A percentile compares a stretch with the other conserved stretches of the same genome.
Evolutionary conservation across 1,140 invertebrate genomes (phyloP).

Genomic region (Drosophila albomicans): DNA sequence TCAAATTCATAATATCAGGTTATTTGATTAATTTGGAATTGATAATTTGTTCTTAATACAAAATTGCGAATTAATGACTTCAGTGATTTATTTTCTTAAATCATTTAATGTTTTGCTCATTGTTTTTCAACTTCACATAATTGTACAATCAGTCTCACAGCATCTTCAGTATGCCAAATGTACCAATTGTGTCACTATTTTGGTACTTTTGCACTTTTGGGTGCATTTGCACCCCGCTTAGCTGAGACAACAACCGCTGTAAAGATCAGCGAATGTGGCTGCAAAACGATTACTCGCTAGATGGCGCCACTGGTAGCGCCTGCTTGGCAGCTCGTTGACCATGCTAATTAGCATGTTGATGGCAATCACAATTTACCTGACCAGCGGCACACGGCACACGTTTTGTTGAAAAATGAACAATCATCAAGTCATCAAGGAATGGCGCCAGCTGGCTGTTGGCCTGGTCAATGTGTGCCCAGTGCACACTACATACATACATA

Average conservation of each 20-base stretch:
- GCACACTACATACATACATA: too few relatives aligned
- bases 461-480: conserved; percentile 15
- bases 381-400: conserved; percentile 12
- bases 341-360: conserved; percentile 22
- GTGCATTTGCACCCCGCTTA: conserved; percentile 9
- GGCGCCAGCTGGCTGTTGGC: conserved; percentile 55
- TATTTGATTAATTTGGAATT: too few relatives aligned
- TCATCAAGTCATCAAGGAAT: conserved; percentile 45
- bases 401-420: conserved; percentile 35
- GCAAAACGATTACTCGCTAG: conserved; percentile 6
- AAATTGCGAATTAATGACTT: too few relatives aligned
- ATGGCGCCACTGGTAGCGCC: conserved; percentile 34
- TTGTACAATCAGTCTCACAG: not conserved
- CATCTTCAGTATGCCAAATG: not conserved
- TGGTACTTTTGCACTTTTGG: conserved; percentile 9
- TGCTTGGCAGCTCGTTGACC: not conserved
- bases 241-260: conserved; percentile 26
- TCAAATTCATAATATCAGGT: too few relatives aligned
- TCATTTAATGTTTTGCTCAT: too few relatives aligned
- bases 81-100: too few relatives aligned
- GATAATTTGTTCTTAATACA: too few relatives aligned
- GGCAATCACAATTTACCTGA: conserved; percentile 16
- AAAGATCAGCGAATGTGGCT: conserved; percentile 19
- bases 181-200: not conserved
- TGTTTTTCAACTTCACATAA: not conserved